Base-by-base conservation (phyloP, 2,888 invertebrate genomes). In the Belgica antarctica region DNA sequence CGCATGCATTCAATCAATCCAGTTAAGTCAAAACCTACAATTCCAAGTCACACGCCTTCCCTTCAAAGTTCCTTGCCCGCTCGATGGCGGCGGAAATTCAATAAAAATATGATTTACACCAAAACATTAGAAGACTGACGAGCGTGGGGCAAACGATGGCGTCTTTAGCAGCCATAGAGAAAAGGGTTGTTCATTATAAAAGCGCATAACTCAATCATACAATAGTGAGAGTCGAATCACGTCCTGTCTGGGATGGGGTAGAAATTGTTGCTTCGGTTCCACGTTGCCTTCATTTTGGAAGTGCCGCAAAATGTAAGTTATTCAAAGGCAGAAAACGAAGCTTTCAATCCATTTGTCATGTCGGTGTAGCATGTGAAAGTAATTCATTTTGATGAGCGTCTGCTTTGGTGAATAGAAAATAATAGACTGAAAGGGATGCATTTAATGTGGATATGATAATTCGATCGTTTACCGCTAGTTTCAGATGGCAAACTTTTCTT, bases 231-330 rank as follows among this genome's bases (percentile, higher is more conserved):
- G 41, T 41, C 15, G 41, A 41, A 41, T 41, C 41, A n/a, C n/a
- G 41, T 41, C 15, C 12, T 41, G 41, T n/a, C 4, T 5, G 10
- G 15, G 15, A n/a, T n/a, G n/a, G n/a, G n/a, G 3, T 2, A 5
- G n/a, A 41, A 10, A 41, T 41, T 41, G 41, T 41, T 41, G 41
- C 41, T 41, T n/a, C 41, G n/a, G n/a, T n/a, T 34, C 34, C 34
- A 34, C 34, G 34, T 34, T 34, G 34, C 34, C n/a, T n/a, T n/a
- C n/a, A n/a, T n/a, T n/a, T 34, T 8, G 34, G 7, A 8, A 12
- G 34, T 34, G 34, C 34, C 34, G 34, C 34, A n/a, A n/a, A n/a
- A n/a, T 12, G 34, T 34, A 34, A 34, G 12, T 34, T 34, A 34
- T 34, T 34, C 34, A 34, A 8, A 7, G 34, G 34, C 34, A 8